Evolutionary conservation across 1,140 invertebrate genomes (phyloP).

Genomic region (Pseudobourletiella spinata): DNA sequence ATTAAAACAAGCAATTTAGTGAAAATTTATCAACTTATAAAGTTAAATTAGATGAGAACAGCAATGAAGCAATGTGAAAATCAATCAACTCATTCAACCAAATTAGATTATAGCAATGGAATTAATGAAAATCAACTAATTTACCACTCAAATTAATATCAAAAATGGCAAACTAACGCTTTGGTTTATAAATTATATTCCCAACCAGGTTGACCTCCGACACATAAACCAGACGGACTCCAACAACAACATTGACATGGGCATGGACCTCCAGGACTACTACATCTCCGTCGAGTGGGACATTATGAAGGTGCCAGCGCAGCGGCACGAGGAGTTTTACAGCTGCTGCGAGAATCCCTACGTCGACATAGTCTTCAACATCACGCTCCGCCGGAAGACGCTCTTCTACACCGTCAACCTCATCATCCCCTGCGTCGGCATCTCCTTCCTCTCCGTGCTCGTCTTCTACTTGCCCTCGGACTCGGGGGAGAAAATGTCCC

Average conservation of each 20-base stretch:
- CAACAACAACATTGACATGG: constrained; percentile 71
- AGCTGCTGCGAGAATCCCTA: constrained; percentile 60
- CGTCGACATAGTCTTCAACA: constrained; percentile 90
- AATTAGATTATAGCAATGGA: too few species aligned
- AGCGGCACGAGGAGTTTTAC: constrained; percentile 80
- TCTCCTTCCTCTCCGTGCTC: constrained; percentile 92
- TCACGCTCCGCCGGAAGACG: constrained; percentile 89
- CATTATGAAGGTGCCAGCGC: constrained; percentile 79
- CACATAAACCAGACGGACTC: constrained; percentile 62
- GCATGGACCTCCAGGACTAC: constrained; percentile 86
- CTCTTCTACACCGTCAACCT: constrained; percentile 96
- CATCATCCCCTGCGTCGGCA: constrained; percentile 91
- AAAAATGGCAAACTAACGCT: too few species aligned
- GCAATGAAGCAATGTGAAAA: too few species aligned
- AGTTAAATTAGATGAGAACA: too few species aligned
- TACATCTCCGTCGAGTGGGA: constrained; percentile 98
- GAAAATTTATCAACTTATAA: too few species aligned
- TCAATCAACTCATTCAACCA: too few species aligned
- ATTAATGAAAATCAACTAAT: too few species aligned
- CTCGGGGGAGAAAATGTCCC: constrained; percentile 55
- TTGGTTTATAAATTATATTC: too few species aligned
- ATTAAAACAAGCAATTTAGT: too few species aligned
- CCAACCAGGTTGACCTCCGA: constrained; percentile 80
- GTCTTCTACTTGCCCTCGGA: constrained; percentile 94
- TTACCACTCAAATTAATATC: too few species aligned